Evolutionary conservation across 2,888 invertebrate genomes (phyloP), one percentile per base, ranked within the genome.

Genomic region (Limnephilus marmoratus): DNA sequence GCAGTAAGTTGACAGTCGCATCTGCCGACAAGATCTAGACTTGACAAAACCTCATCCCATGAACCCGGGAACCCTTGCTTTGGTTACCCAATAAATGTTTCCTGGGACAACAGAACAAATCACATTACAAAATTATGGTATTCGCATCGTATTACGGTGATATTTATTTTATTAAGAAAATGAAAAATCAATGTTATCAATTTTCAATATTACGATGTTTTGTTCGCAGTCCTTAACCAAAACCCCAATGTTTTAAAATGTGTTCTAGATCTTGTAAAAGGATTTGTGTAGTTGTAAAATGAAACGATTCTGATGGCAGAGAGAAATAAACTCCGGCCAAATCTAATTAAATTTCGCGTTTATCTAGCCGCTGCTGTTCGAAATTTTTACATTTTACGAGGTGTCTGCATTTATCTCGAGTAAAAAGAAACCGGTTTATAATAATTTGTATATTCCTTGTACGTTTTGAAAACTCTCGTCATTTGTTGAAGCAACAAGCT

Each of bases 211-310:
- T 68, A 68, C 24, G 24, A n/a, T 68, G 68, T 68, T 68, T 68
- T 24, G 0, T 68, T n/a, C 24, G 68, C 24, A 68, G 9, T 18
- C n/a, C 24, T 68, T 2, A 18, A 24, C n/a, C 68, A 34, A 82
- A 82, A 31, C 82, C 82, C 31, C 31, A 82, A 4, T 31, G 34
- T 82, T 34, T 82, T 31, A 68, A n/a, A 82, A 82, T 82, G 34
- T 31, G 82, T 82, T 82, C 34, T 34, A 34, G 34, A 82, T 82
- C 82, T 31, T 82, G 82, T 82, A 34, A 82, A 82, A 82, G 82
- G 82, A 82, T 82, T 82, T 82, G 82, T 34, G 29, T 82, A 13
- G 82, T n/a, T 68, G 68, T 68, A 68, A 68, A 68, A 68, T n/a
- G 24, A 68, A 68, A 24, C 31, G 31, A 11, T 34, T 82, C 15